Evolutionary conservation across 2,797 vertebrate genomes (phyloP), one percentile per base, ranked within the genome.

Genomic region (Bufotes viridis): DNA sequence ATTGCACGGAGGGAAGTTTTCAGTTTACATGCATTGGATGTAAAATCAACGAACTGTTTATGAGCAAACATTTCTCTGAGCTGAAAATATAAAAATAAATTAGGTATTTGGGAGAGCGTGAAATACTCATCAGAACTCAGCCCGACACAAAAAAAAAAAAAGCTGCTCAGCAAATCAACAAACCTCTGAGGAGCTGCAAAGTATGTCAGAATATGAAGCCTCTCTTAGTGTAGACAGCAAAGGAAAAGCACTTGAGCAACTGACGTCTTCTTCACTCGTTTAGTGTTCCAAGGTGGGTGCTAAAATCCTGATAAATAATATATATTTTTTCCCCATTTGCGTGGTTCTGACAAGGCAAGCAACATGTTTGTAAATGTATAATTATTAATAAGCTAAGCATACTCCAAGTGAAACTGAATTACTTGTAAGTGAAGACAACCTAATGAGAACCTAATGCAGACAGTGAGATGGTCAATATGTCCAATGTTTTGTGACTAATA

Each of bases 41-140:
- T 82, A 86, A 86, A 86, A 86, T 29, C 88, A 89, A 86, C 78
- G 29, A 86, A 60, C 78, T 69, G 49, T 89, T 89, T 89, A 86
- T 89, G 84, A 82, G 84, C 84, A 76, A 89, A 86, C 84, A 76
- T 67, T 76, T 75, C 78, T 86, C 84, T 51, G 34, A 60, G 26
- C 51, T 57, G 15, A 58, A 74, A 69, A 82, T 82, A 89, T 82
- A 75, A 89, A 89, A 81, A 89, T 81, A 86, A 88, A 86, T 85
- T n/a, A 89, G 70, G 84, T 79, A 89, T 89, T 79, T 86, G 79
- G 84, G 49, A 86, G 85, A 88, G 70, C 60, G 42, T 89, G 61
- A 89, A 89, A 89, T 89, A 86, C 78, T 81, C 67, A 89, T 65
- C 88, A 85, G 55, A 89, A 57, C 87, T 53, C 34, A 86, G 57